phyloP scores from a whole-genome alignment of 2,113 vertebrate species.

The Raphicerus campestris region DNA sequence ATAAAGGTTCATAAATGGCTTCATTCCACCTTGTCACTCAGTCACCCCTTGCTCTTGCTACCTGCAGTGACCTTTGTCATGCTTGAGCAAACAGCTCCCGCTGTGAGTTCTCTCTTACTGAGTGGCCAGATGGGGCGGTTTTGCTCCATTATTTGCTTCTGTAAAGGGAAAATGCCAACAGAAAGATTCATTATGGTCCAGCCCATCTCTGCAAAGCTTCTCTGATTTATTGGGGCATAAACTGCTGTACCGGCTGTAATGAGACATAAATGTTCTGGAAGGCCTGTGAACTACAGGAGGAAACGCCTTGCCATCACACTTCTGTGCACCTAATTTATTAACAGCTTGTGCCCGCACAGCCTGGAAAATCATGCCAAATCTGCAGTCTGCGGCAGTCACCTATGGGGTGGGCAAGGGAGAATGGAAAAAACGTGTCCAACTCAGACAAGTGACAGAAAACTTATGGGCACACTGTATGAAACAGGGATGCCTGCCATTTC shows the following conservation, averaged over 20 bases:
- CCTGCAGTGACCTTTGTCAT: slow-evolving; percentile 81
- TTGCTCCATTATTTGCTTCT: slow-evolving; percentile 85
- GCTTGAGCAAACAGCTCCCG: slow-evolving; percentile 77
- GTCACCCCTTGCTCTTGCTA: slow-evolving; percentile 74
- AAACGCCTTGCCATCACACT: slow-evolving; percentile 82
- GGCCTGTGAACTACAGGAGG: slow-evolving; percentile 82
- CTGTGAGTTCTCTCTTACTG: slow-evolving; percentile 77
- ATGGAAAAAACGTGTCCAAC: neutral
- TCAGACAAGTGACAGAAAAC: slow-evolving; percentile 20
- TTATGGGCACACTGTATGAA: neutral
- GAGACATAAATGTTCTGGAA: slow-evolving; percentile 83
- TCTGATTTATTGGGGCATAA: slow-evolving; percentile 89
- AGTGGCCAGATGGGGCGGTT: slow-evolving; percentile 87
- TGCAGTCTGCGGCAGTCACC: neutral
- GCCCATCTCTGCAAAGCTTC: slow-evolving; percentile 80
- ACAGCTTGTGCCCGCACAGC: slow-evolving; percentile 52
- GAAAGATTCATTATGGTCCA: slow-evolving; percentile 84
- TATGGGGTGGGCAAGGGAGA: slow-evolving; percentile 17
- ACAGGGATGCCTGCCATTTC: neutral
- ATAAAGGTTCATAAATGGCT: slow-evolving; percentile 84
- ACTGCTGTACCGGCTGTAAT: slow-evolving; percentile 81
- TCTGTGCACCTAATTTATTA: slow-evolving; percentile 78
- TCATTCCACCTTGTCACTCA: slow-evolving; percentile 83
- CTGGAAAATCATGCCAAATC: slow-evolving; percentile 48
- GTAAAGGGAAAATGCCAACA: slow-evolving; percentile 85